Evolutionary conservation across 2,888 invertebrate species (phyloP), one percentile per base, ranked within the genome.

Genomic region (Lapara coniferarum): DNA sequence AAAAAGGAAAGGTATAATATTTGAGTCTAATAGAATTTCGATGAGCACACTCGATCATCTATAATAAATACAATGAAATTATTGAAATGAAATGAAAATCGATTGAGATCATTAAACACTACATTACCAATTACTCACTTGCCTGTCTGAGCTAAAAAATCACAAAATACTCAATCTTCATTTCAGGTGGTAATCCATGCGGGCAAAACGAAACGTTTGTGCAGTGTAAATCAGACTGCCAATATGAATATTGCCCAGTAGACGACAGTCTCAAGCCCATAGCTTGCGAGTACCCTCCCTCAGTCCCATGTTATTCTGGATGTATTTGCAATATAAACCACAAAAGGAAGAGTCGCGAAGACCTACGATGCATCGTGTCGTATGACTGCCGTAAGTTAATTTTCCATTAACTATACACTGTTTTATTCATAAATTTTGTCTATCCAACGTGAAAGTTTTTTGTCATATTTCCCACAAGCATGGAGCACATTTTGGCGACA

Each of bases 121-220:
- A 7, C 37, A 37, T 37, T 2, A 37, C 37, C 4, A 37, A 37
- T 37, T 37, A 6, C 8, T 37, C 37, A 8, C 8, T 37, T 2
- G 37, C 4, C 37, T 37, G 37, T 6, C 37, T 37, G 37, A 37
- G 37, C 37, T 37, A 37, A 3, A 37, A 37, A 37, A 25, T 25
- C 25, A 66, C 10, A 25, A 51, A 68, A 7, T 12, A 19, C 51
- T 49, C 16, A 10, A 19, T n/a, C 13, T 44, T 7, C 59, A 51
- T 74, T 74, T 59, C 68, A 85, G 85, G 79, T 66, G 84, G 84
- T 44, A 76, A 83, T 53, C 85, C 85, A 8, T 87, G 87, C 57
- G 81, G 82, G 0, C 53, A 66, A 10, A 80, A 81, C 19, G 78
- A 66, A 53, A 74, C 46, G 0, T 85, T 82, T 63, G 77, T 72